Percentiles rank a stretch among this genome's conserved stretches.
These are phyloP conservation scores for Microtus agrestis DNA, from an alignment of 2,797 vertebrate species.

Conservation along the genomic window DNA sequence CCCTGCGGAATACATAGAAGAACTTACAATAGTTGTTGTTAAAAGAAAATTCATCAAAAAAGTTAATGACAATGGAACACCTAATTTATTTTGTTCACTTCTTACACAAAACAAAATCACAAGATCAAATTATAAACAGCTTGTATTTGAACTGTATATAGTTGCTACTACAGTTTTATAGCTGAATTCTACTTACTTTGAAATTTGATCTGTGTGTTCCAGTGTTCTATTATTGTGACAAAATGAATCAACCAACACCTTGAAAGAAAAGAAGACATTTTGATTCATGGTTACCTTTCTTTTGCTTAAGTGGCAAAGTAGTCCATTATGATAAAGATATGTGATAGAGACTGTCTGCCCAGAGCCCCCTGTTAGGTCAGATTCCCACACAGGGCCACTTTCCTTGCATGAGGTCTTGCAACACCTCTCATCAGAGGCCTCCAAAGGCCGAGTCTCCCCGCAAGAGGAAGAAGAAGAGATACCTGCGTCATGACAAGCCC, in stretches of 20 bases:
- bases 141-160: background rate
- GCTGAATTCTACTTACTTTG: constrained; percentile 10
- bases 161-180: constrained; percentile 9
- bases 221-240: background rate
- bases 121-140: background rate
- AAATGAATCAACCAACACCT: background rate
- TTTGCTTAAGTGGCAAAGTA: background rate
- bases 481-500: too few relatives aligned
- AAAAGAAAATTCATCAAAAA: constrained; percentile 1
- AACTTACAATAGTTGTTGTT: background rate
- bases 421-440: too few relatives aligned
- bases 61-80: background rate
- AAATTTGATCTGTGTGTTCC: background rate
- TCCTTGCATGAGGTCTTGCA: too few relatives aligned
- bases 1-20: background rate
- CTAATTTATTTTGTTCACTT: background rate
- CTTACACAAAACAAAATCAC: background rate
- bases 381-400: too few relatives aligned
- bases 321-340: background rate
- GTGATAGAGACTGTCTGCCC: too few relatives aligned
- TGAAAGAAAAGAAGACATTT: background rate
- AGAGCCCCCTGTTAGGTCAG: too few relatives aligned
- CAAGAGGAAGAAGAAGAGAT: too few relatives aligned
- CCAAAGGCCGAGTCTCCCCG: too few relatives aligned
- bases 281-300: background rate